A percentile compares a stretch with the other conserved stretches of the same genome.
These are phyloP conservation scores for Okamejei kenojei DNA, from an alignment of 2,797 vertebrate genomes.

Conservation along the genomic window DNA sequence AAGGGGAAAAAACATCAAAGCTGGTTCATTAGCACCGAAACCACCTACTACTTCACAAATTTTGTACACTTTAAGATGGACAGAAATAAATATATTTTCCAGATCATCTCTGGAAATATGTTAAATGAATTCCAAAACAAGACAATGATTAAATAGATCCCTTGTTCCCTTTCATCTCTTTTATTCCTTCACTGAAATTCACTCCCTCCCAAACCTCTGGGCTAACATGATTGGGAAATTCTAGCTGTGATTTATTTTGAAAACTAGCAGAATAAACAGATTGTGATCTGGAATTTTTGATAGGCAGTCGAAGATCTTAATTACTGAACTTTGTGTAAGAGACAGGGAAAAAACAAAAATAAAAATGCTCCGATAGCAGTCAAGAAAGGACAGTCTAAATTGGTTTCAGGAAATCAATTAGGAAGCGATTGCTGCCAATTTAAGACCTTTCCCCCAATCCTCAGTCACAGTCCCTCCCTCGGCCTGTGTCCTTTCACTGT, in stretches of 20 bases:
- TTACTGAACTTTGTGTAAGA: not conserved
- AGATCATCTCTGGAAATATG: not conserved
- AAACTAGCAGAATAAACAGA: not conserved
- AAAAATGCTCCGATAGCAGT: not conserved
- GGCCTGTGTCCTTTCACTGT: not conserved
- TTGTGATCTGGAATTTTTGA: not conserved
- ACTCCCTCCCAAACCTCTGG: not conserved
- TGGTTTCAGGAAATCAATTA: not conserved
- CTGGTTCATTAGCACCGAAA: not conserved
- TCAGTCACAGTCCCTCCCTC: not conserved
- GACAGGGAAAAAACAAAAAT: not conserved
- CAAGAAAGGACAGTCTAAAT: not conserved
- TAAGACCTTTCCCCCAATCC: not conserved
- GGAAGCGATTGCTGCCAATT: not conserved
- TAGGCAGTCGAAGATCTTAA: not conserved
- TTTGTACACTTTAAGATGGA: not conserved
- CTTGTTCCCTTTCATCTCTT: not conserved
- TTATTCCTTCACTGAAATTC: not conserved
- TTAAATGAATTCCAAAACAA: not conserved
- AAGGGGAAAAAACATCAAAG: constrained; percentile 23
- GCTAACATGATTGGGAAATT: not conserved
- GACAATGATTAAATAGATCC: not conserved
- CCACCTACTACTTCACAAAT: not conserved
- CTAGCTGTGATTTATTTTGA: not conserved
- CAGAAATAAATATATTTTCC: not conserved